Evolutionary conservation across 2,888 invertebrate species (phyloP).

Genomic region (Thymelicus acteon): DNA sequence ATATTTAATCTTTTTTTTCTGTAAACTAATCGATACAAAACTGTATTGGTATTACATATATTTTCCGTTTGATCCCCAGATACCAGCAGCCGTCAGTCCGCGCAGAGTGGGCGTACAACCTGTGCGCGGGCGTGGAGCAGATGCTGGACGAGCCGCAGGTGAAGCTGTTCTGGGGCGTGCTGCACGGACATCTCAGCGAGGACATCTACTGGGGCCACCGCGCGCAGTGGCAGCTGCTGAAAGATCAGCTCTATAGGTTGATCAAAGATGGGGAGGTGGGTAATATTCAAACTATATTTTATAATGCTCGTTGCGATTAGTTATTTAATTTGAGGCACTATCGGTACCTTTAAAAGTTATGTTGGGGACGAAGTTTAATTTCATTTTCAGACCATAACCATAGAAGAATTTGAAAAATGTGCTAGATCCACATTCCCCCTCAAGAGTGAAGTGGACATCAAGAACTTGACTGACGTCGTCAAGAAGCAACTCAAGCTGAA

Average conservation of each 20-base stretch:
- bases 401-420: conserved; percentile 76
- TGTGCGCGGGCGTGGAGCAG: conserved; percentile 78
- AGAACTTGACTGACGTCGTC: conserved; percentile 71
- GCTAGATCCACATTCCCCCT: conserved; percentile 69
- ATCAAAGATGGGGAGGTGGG: conserved; percentile 62
- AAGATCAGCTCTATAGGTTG: conserved; percentile 58
- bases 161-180: conserved; percentile 75
- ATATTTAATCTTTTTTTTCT: too few species aligned
- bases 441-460: conserved; percentile 79
- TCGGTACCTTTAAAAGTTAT: too few species aligned
- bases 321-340: too few species aligned
- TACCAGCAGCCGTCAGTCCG: conserved; percentile 77
- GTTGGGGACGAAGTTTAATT: too few species aligned
- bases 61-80: too few species aligned
- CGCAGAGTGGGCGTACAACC: conserved; percentile 82
- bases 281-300: too few species aligned
- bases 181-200: conserved; percentile 71
- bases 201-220: conserved; percentile 73
- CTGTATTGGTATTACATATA: too few species aligned
- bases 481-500: conserved; percentile 77
- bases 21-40: too few species aligned
- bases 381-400: conserved; percentile 61
- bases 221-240: conserved; percentile 63
- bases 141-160: conserved; percentile 78
- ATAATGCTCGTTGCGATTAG: too few species aligned